Evolutionary conservation across 2,888 invertebrate genomes (phyloP), one percentile per base, ranked within the genome.

Genomic region (Eristalinus aeneus): DNA sequence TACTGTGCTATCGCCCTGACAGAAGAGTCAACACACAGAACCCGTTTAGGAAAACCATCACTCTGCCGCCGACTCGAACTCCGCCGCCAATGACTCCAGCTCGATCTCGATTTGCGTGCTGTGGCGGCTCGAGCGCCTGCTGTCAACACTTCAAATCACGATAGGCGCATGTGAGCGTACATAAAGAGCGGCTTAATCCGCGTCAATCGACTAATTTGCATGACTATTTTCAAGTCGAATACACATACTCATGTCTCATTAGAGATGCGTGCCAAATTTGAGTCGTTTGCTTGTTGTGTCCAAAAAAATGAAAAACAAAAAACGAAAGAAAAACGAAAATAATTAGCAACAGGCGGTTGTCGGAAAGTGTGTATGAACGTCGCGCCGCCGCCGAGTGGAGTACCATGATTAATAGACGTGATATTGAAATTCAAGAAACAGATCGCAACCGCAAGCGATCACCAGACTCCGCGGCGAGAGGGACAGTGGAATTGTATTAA

Each of bases 161-260:
- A 68, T 61, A 72, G 77, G 64, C 77, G 56, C 77, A 71, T 78
- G 58, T 61, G 65, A 65, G 72, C 63, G 64, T 64, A 63, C 23
- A 56, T 58, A 23, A 34, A 69, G 58, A 36, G 79, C 68, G 79
- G 79, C 72, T 85, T 85, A 76, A 72, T 77, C 85, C 72, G 67
- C 81, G 68, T 73, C 76, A 85, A 85, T 81, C 81, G 81, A 81
- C 56, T 85, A 73, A 85, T 85, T 85, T 77, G 85, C 85, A 81
- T 85, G 81, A 68, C 85, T 81, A 68, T 85, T 85, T 46, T 85
- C 76, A 68, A 85, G 85, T 64, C 69, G 67, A 75, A 64, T 75
- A 83, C 78, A 84, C 53, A 79, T 71, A 84, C 61, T 65, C 65
- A 39, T 80, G 71, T 84, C 85, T 72, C 76, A 85, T 81, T 85